Percentiles rank a stretch among this genome's conserved stretches.
phyloP scores from a whole-genome alignment of 2,888 invertebrate genomes.

The Polydrusus pterygomalis region DNA sequence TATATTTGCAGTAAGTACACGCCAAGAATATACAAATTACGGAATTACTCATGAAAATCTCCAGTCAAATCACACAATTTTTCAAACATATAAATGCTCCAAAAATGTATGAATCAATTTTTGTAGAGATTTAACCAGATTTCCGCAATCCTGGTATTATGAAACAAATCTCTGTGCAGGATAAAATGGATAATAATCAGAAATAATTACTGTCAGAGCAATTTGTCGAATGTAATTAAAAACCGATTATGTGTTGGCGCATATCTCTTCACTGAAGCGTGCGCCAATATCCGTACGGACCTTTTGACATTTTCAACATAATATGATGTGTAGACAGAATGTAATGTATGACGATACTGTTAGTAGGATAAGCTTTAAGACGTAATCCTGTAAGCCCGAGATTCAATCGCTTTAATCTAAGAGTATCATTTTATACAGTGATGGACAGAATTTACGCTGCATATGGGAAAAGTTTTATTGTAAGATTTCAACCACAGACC shows the following conservation, averaged over 20 bases:
- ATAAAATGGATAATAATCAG: conserved; percentile 23
- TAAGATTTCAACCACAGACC: too few relatives aligned
- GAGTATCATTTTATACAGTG: too few relatives aligned
- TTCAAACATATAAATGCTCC: too few relatives aligned
- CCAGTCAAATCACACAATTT: too few relatives aligned
- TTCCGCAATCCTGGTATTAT: not conserved
- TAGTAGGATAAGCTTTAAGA: not conserved
- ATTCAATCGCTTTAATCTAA: too few relatives aligned
- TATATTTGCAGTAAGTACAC: too few relatives aligned
- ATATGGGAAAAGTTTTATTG: too few relatives aligned
- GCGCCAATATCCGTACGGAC: conserved; percentile 5
- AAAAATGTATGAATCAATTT: too few relatives aligned
- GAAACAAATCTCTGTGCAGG: not conserved
- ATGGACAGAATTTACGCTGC: too few relatives aligned
- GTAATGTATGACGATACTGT: not conserved
- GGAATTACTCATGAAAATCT: too few relatives aligned
- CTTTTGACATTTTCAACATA: conserved; percentile 27
- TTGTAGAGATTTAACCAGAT: not conserved
- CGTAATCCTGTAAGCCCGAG: not conserved
- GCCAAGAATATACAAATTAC: too few relatives aligned
- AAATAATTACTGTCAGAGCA: conserved; percentile 25
- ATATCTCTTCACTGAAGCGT: conserved; percentile 32
- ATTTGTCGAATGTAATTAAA: conserved; percentile 39
- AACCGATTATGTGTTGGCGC: conserved; percentile 31
- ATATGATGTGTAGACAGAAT: not conserved